Evolutionary conservation across 2,113 vertebrate species (phyloP).

Genomic region (Limnothrissa miodon): DNA sequence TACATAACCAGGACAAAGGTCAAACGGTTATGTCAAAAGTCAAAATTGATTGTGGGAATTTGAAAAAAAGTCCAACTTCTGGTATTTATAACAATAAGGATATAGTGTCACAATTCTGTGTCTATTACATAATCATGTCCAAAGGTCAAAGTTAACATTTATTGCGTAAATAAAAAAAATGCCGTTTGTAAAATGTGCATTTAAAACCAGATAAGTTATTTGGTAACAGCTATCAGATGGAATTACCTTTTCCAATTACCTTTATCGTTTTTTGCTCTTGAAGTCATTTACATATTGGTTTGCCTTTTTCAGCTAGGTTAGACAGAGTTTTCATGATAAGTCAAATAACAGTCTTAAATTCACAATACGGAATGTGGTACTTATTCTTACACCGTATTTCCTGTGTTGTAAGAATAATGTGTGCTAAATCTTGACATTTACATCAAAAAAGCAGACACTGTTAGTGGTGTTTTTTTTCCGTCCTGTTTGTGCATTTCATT

Average conservation of each 20-base stretch:
- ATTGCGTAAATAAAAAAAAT: not conserved
- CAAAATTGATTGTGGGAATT: no score
- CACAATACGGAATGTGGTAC: not conserved
- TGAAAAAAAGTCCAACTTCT: not conserved
- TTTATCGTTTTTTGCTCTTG: not conserved
- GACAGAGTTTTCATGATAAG: no score
- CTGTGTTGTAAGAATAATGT: not conserved
- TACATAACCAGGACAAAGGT: no score
- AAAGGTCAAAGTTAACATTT: not conserved
- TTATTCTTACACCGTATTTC: not conserved
- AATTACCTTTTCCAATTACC: not conserved
- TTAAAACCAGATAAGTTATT: not conserved
- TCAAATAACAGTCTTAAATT: not conserved
- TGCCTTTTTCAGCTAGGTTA: not conserved
- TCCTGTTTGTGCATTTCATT: not conserved
- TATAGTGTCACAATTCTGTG: not conserved
- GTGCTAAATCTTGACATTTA: slow-evolving; percentile 8
- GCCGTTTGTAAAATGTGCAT: no score
- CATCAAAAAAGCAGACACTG: not conserved
- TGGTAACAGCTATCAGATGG: not conserved
- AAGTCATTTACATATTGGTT: not conserved
- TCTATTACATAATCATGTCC: not conserved
- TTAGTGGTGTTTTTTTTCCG: not conserved
- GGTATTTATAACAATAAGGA: no score
- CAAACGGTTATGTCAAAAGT: no score